phyloP scores from a whole-genome alignment of 2,888 invertebrate species.

The Tachina fera region DNA sequence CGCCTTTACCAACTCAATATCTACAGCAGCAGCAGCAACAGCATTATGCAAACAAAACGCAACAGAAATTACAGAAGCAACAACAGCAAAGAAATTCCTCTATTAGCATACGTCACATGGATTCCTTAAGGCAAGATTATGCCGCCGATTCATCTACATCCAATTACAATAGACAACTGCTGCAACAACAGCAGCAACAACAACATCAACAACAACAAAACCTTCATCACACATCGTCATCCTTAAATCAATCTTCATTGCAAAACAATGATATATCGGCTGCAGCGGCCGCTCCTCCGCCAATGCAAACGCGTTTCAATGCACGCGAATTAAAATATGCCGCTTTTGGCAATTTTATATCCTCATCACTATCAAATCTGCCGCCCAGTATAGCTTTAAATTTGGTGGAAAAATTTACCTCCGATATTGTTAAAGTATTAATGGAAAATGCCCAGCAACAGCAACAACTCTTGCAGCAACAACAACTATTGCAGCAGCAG shows the following conservation, averaged over 20 bases:
- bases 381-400: constrained; percentile 78
- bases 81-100: constrained; percentile 46
- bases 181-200: constrained; percentile 23
- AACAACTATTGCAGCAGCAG: not conserved
- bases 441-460: constrained; percentile 74
- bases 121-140: constrained; percentile 38
- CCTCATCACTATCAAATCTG: constrained; percentile 80
- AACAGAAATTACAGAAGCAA: constrained; percentile 26
- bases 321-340: constrained; percentile 72
- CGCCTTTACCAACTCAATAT: constrained; percentile 3
- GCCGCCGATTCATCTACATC: constrained; percentile 29
- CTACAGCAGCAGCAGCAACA: constrained; percentile 25
- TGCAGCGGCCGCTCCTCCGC: constrained; percentile 6
- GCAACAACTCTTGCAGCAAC: not conserved
- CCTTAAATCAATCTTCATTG: constrained; percentile 11
- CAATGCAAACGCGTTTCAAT: constrained; percentile 62
- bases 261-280: constrained; percentile 31
- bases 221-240: not conserved
- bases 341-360: constrained; percentile 82
- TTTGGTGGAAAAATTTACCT: constrained; percentile 81
- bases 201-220: constrained; percentile 4
- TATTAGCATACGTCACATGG: constrained; percentile 56
- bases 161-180: constrained; percentile 42
- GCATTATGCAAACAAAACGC: constrained; percentile 15
- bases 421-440: constrained; percentile 80